Percentiles rank a stretch among this genome's conserved stretches.
phyloP scores from a whole-genome alignment of 2,113 vertebrate genomes.

The Rynchops niger region DNA sequence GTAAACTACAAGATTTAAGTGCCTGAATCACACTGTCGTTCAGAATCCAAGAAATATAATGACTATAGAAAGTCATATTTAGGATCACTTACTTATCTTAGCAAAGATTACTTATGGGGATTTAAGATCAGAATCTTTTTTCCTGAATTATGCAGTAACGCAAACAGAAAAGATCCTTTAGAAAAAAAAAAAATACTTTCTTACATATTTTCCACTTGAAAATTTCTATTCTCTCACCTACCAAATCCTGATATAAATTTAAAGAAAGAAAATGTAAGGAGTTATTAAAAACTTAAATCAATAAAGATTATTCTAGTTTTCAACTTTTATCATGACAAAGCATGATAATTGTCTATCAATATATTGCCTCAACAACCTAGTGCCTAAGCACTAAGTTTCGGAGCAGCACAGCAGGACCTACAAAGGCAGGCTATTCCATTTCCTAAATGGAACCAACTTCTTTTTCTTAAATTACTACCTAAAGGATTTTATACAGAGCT shows the following conservation, averaged over 20 bases:
- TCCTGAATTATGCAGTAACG: not conserved
- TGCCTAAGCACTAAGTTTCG: not conserved
- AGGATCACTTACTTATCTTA: not conserved
- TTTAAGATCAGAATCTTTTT: not conserved
- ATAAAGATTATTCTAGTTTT: not conserved
- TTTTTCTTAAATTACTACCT: not conserved
- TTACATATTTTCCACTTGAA: not conserved
- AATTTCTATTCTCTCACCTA: not conserved
- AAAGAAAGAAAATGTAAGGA: not conserved
- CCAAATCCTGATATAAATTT: not conserved
- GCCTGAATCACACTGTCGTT: not conserved
- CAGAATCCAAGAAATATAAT: not conserved
- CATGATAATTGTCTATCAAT: not conserved
- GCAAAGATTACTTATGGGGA: not conserved
- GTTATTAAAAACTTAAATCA: not conserved
- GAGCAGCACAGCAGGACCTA: not conserved
- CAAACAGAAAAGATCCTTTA: not conserved
- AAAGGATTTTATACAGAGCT: not conserved
- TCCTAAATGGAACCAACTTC: not conserved
- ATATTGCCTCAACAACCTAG: not conserved
- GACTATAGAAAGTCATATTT: not conserved
- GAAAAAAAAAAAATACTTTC: not conserved
- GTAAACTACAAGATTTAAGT: not conserved
- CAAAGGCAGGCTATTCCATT: not conserved
- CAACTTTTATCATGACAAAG: not conserved